Evolutionary conservation across 2,113 vertebrate genomes (phyloP), one percentile per base, ranked within the genome.

Genomic region (Upupa epops): DNA sequence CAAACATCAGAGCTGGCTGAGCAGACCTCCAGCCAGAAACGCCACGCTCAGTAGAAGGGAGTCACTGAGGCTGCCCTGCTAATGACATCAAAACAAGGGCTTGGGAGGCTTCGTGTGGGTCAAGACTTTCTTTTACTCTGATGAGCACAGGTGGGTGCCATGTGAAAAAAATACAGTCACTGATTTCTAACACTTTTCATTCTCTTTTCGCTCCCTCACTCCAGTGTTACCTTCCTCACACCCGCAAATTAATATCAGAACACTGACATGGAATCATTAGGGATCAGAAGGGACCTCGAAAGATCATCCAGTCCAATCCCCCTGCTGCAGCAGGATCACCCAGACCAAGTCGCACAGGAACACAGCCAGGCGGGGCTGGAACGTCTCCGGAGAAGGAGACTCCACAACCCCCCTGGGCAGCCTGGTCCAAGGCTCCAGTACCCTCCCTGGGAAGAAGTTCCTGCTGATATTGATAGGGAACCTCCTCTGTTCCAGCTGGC

Each of bases 1-100:
- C 82, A 90, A 96, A 89, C 68, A 89, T 51, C 66, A 76, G 89
- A 93, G 65, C 80, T 86, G 72, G 36, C 75, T 88, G 63, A 89
- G 51, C 48, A 90, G 83, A 69, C 24, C 51, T 76, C 71, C 68
- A 61, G 68, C 79, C 83, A 94, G 86, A 88, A 88, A n/a, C 48
- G 82, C 15, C 77, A 84, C 55, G n/a, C 21, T 86, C 79, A 40
- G 13, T 58, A 71, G 34, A 13, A 93, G 42, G 29, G 71, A 94
- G 37, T 28, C 37, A 40, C 59, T 90, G 32, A 29, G 59, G 11
- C 52, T 90, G 29, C 55, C 77, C 52, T 71, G 49, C 8, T 89
- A 73, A 85, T 58, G 61, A 37, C 48, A 63, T 6, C 29, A 89
- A 92, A 90, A 86, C 51, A 92, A 94, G 73, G 18, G 17, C 17